Evolutionary conservation across 2,797 vertebrate genomes (phyloP), one percentile per base, ranked within the genome.

Genomic region (Australoheros facetus): DNA sequence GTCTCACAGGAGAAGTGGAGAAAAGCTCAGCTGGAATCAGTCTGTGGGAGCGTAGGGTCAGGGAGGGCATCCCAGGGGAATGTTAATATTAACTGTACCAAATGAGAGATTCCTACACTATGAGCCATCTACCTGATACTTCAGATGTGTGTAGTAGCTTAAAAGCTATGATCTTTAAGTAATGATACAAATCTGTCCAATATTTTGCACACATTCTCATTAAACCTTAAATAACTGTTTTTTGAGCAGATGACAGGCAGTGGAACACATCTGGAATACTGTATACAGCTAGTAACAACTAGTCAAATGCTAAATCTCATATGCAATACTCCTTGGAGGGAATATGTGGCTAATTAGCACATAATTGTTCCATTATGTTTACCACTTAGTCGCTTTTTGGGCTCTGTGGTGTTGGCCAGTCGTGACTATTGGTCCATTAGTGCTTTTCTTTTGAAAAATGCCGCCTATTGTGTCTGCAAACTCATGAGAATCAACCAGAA

Each of bases 1-100:
- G 62, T 73, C 55, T 56, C 12, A 2, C 13, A 42, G 57, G 34
- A 62, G 64, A 76, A 72, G 78, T 21, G 30, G 84, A 7, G 56
- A 73, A n/a, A 39, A 73, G 69, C 70, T 71, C 60, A 48, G 62
- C 76, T 10, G 73, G 39, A 54, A 81, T 81, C 79, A 83, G 66
- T 88, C 30, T 45, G 59, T 73, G 78, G 54, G 57, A 71, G 73
- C 34, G 8, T 55, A 19, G 19, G 1, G 59, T 84, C 54, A 8
- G 56, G 75, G 58, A 78, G 62, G 19, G 34, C 16, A 42, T 75
- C 76, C 82, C 80, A n/a, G 39, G 62, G 73, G 71, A 60, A 73
- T 64, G 30, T 45, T 51, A 13, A 39, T 37, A 28, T 28, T 6
- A 69, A 1, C 42, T 1, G 1, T 6, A 48, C 45, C 16, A 48